Conservation (phyloP, 2,797 vertebrate genomes). For the Nothura maculosa region DNA sequence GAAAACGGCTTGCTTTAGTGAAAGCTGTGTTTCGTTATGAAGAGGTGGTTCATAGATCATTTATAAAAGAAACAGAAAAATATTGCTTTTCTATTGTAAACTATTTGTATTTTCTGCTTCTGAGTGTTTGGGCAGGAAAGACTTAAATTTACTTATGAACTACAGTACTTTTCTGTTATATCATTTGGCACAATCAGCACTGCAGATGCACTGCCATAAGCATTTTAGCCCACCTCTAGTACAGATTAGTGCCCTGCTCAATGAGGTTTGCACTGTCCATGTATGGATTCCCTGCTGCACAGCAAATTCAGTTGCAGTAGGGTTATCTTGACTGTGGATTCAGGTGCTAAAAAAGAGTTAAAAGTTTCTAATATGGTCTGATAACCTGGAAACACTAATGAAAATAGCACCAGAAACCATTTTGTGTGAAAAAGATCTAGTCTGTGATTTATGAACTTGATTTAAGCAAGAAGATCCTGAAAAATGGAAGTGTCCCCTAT, state of each 20-base stretch:
- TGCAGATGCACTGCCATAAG: background rate
- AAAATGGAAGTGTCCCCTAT: background rate
- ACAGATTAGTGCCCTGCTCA: background rate
- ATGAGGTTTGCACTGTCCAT: accelerated
- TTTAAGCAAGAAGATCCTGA: background rate
- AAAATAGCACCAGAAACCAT: background rate
- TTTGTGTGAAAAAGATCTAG: background rate
- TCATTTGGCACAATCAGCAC: background rate
- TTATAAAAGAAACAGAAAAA: conserved; percentile 7
- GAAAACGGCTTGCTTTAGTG: background rate
- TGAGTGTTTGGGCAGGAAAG: background rate
- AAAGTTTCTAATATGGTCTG: background rate
- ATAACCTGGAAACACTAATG: background rate
- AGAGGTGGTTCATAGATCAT: background rate
- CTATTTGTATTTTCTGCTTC: background rate
- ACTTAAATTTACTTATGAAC: background rate
- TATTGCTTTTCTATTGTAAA: background rate
- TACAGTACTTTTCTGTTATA: background rate
- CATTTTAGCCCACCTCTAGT: background rate
- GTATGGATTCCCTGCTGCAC: background rate
- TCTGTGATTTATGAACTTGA: background rate
- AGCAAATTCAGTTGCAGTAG: background rate
- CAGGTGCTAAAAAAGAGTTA: background rate
- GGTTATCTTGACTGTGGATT: background rate
- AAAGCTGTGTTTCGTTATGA: conserved; percentile 6